Conservation (phyloP, 2,113 vertebrate genomes). For the Centropus unirufus region DNA sequence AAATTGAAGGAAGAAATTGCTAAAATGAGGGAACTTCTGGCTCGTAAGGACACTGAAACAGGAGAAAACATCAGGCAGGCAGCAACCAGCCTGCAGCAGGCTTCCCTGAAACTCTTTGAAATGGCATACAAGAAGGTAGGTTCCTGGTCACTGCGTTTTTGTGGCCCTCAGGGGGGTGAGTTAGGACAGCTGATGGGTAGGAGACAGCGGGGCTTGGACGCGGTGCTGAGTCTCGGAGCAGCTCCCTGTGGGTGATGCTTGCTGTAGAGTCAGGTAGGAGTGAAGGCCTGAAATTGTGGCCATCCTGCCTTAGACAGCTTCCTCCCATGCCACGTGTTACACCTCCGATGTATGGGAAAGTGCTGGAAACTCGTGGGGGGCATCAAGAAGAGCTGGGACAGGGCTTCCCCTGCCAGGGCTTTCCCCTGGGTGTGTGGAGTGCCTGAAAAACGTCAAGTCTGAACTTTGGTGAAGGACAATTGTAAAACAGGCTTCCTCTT, state of each 20-base stretch:
- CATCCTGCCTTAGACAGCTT: fast-evolving
- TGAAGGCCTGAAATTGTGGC: neutral
- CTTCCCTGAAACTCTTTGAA: conserved; percentile 97
- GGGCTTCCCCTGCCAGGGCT: neutral
- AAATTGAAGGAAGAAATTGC: conserved; percentile 94
- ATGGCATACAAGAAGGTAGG: conserved; percentile 98
- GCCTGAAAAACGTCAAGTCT: neutral
- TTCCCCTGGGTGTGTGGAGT: neutral
- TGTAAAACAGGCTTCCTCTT: neutral
- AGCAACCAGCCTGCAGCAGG: conserved; percentile 90
- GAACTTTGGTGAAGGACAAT: neutral
- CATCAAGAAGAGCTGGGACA: neutral
- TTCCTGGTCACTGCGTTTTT: fast-evolving
- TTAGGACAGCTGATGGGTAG: fast-evolving
- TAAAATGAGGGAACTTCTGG: conserved; percentile 90
- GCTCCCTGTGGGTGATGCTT: neutral
- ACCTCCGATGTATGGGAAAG: neutral
- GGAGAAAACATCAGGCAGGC: conserved; percentile 96
- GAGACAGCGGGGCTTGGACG: neutral
- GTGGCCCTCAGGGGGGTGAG: neutral
- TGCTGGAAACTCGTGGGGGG: neutral
- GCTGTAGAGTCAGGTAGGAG: neutral
- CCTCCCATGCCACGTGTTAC: neutral
- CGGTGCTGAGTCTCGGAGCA: neutral
- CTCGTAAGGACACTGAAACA: conserved; percentile 93